Evolutionary conservation across 1,140 invertebrate species (phyloP), one percentile per base, ranked within the genome.

Genomic region (Melitaea cinxia): DNA sequence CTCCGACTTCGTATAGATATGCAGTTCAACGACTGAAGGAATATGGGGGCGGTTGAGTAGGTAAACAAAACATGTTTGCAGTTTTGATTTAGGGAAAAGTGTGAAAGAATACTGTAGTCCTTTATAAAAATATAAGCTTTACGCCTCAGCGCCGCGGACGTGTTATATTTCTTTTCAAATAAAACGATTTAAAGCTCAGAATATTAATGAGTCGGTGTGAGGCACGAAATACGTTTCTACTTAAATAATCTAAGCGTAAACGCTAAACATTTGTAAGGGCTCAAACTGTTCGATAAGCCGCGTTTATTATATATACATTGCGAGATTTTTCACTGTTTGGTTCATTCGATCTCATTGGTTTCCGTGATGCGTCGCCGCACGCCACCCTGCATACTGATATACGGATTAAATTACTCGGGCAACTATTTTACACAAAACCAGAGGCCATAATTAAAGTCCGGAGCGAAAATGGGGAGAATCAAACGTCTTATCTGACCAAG

Each of bases 351-450:
- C 45, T 77, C 65, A 77, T 76, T 73, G 69, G 69, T 57, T 70
- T 67, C 26, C 71, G 28, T 30, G 58, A 58, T 63, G 65, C 70
- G 75, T 84, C 64, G 70, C 17, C 1, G 77, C 68, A 68, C 75
- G 71, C 77, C 78, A 56, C 61, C 73, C 80, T 76, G 88, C 83
- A 91, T 89, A 89, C 88, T 82, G 84, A 91, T 88, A 78, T 75
- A 78, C 47, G 76, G 85, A 86, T 89, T 86, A 89, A 91, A 90
- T 89, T 88, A 88, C 85, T 84, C 77, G 66, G 50, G 79, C 78
- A 89, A 91, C 88, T 91, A 91, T 91, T 91, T 91, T 89, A 89
- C 84, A 91, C 86, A 88, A 89, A 88, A 91, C 88, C 82, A 78
- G 78, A 65, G 83, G 86, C 87, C 82, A 89, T 88, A 89, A 91